phyloP scores from a whole-genome alignment of 2,797 vertebrate species.

The Rhynchonycteris naso region DNA sequence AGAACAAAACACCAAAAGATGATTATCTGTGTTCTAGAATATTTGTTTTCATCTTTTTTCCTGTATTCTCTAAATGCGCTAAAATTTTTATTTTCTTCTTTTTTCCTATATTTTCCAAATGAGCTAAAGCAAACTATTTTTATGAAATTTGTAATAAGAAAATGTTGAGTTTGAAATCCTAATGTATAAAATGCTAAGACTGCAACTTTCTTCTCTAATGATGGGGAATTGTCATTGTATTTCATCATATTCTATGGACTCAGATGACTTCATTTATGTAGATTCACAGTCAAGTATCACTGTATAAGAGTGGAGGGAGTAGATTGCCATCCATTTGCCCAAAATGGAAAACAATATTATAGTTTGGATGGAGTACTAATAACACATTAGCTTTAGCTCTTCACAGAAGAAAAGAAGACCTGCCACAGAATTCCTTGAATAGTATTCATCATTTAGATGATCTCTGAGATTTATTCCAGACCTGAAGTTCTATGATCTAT shows the following conservation, averaged over 20 bases:
- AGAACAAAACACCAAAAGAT: not conserved
- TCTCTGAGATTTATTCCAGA: not conserved
- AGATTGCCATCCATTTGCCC: fast-evolving
- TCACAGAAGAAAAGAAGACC: not conserved
- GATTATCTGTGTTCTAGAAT: not conserved
- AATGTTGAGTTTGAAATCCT: not conserved
- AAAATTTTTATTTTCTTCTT: not conserved
- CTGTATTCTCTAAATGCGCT: not conserved
- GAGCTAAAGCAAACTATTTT: not conserved
- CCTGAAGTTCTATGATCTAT: not conserved
- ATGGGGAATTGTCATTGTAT: not conserved
- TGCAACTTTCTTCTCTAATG: not conserved
- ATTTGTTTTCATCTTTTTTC: not conserved
- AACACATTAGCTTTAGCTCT: not conserved
- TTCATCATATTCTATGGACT: not conserved
- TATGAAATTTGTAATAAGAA: not conserved
- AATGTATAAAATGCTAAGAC: not conserved
- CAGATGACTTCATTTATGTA: not conserved
- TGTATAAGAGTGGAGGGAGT: fast-evolving
- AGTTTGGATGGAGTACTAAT: not conserved
- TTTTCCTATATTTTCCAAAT: not conserved
- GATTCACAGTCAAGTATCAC: not conserved
- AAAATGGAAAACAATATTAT: not conserved
- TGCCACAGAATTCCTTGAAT: not conserved
- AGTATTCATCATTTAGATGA: not conserved